Base-by-base conservation (phyloP, 92 coral and sea anemone genomes). In the Scolanthus callimorphus region DNA sequence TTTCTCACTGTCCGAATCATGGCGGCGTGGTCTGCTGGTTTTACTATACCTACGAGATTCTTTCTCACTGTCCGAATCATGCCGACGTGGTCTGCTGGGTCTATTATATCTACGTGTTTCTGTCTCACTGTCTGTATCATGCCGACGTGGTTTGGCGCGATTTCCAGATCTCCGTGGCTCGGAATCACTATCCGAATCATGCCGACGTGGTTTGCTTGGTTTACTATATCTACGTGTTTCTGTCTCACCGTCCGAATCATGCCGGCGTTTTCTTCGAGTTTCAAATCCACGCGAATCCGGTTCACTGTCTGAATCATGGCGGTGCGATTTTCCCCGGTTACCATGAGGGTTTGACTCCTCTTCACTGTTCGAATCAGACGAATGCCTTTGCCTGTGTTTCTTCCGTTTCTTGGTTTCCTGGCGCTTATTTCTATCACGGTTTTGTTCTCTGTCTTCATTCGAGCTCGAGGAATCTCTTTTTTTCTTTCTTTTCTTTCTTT, bases 1-100 rank as follows among this genome's bases (percentile, higher is more conserved):
- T 9, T 23, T 21, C 19, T 54, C 59, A 20, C 31, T 25, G 31
- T 54, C 59, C 2, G 59, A 21, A 27, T 54, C 59, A 27, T 54
- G 59, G 19, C 59, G 1, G 0, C 11, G 19, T 49, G 1, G 55
- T 21, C 55, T 13, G n/a, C n/a, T n/a, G n/a, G n/a, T n/a, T n/a
- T n/a, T n/a, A n/a, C n/a, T n/a, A n/a, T n/a, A n/a, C 12, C 55
- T 25, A 13, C 26, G 19, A 15, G 55, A 49, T 13, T 49, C 55
- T 24, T 13, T 11, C 55, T 49, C 24, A 12, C 24, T 21, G 12
- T 1, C 24, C 11, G 24, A 12, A 1, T 20, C 26, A 13, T 25
- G 24, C 25, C 55, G 26, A 12, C 55, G 8, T 17, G 26, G 55
- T 49, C 55, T 17, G n/a, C n/a, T n/a, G n/a, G n/a, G n/a, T 25